These are phyloP conservation scores for Rhadina sibilatrix DNA, from an alignment of 2,113 vertebrate genomes.

Conservation along the genomic window DNA sequence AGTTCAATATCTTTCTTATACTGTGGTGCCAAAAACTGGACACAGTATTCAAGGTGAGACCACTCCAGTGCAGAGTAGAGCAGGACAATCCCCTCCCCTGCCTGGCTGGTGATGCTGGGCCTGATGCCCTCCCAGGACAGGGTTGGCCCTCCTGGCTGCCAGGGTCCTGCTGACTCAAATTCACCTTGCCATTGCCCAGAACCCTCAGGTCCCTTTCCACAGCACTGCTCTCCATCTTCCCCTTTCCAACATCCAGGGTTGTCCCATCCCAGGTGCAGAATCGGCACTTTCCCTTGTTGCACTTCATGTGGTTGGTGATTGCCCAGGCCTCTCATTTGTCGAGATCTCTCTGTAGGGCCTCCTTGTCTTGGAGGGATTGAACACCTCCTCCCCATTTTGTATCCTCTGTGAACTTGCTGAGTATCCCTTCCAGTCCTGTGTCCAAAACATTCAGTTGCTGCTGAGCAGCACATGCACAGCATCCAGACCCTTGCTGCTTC, in stretches of 20 bases:
- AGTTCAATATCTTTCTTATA: not conserved
- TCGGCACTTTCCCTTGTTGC: accelerated
- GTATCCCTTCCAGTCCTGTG: not conserved
- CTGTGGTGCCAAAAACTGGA: not conserved
- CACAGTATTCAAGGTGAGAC: not conserved
- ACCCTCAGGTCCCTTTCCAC: not conserved
- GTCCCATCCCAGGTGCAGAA: not conserved
- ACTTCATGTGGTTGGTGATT: not conserved
- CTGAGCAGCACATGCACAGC: not conserved
- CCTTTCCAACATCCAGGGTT: not conserved
- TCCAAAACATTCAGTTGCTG: not conserved
- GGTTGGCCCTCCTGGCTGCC: not conserved
- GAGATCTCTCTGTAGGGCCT: not conserved
- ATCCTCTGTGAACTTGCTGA: not conserved
- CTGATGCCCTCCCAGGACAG: not conserved
- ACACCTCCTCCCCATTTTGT: not conserved
- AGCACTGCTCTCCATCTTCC: not conserved
- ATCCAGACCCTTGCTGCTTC: not conserved
- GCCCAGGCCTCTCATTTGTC: not conserved
- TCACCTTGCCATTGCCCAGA: accelerated
- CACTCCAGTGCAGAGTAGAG: accelerated
- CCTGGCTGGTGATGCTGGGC: accelerated
- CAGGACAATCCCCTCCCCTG: accelerated
- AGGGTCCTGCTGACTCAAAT: not conserved
- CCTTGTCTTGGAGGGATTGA: not conserved